Conservation (phyloP, 1,140 invertebrate species). For the Colletes gigas region DNA sequence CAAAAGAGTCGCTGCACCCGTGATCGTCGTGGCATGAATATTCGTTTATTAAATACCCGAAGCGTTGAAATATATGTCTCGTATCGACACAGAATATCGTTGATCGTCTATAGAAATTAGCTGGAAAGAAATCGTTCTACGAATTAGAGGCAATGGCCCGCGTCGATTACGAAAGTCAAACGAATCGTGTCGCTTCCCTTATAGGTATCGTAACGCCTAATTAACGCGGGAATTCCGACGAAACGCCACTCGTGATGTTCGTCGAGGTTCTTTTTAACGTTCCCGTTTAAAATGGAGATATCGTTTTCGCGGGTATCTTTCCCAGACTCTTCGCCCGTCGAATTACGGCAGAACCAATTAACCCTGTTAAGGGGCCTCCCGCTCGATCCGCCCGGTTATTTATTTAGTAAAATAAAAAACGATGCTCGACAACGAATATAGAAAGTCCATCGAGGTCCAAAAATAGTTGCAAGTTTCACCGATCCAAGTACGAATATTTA, state of each 20-base stretch:
- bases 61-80: too few species aligned
- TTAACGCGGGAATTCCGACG: conserved; percentile 10
- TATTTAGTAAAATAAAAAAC: too few species aligned
- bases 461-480: too few species aligned
- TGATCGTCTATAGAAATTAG: too few species aligned
- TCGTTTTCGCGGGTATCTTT: conserved; percentile 13
- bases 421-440: too few species aligned
- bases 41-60: too few species aligned
- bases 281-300: conserved; percentile 10
- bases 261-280: not conserved
- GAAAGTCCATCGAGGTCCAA: too few species aligned
- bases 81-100: too few species aligned
- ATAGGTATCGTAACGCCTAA: not conserved
- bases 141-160: not conserved
- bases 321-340: conserved; percentile 1
- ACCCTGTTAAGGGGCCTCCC: not conserved
- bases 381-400: too few species aligned
- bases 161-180: conserved; percentile 12
- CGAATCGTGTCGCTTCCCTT: not conserved
- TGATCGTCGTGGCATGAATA: too few species aligned
- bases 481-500: too few species aligned
- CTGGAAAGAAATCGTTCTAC: not conserved
- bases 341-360: conserved; percentile 27
- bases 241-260: not conserved
- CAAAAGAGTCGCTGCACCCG: too few species aligned